Conservation (phyloP, 2,113 vertebrate species). For the Daphoenositta chrysoptera region DNA sequence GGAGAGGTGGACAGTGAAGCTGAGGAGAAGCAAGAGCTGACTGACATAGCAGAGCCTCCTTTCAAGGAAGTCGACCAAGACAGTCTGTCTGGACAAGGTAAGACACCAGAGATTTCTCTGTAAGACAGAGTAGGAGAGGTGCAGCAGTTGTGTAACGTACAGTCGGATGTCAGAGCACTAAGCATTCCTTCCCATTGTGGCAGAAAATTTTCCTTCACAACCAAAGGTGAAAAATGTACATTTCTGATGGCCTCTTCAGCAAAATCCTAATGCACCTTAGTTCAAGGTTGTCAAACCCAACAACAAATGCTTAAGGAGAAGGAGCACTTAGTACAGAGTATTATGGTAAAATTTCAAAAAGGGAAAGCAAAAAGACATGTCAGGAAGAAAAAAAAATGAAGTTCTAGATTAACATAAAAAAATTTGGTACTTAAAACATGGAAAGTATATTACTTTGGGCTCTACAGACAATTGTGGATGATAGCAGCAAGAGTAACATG, state of each 20-base stretch:
- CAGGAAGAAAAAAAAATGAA: not conserved
- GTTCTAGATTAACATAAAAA: not conserved
- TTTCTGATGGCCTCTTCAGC: not conserved
- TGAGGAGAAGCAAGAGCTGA: not conserved
- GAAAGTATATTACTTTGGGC: not conserved
- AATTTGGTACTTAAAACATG: not conserved
- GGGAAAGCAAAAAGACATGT: not conserved
- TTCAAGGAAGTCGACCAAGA: not conserved
- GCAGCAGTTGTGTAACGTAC: not conserved
- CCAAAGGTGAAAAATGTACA: not conserved
- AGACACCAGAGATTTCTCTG: not conserved
- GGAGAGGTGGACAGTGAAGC: not conserved
- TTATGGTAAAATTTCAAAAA: not conserved
- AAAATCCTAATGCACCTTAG: not conserved
- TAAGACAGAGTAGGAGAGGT: not conserved
- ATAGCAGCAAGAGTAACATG: not conserved
- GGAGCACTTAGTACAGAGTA: not conserved
- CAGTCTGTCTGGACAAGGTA: not conserved
- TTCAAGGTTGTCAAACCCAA: not conserved
- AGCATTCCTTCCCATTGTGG: not conserved
- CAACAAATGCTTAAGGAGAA: not conserved
- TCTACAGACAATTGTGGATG: not conserved
- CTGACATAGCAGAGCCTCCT: not conserved
- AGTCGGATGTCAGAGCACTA: rapidly evolving
- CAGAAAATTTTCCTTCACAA: not conserved